These are phyloP conservation scores for Ophiothrix spiculata DNA, from an alignment of 35 echinoderm and acorn worm species.

Conservation along the genomic window DNA sequence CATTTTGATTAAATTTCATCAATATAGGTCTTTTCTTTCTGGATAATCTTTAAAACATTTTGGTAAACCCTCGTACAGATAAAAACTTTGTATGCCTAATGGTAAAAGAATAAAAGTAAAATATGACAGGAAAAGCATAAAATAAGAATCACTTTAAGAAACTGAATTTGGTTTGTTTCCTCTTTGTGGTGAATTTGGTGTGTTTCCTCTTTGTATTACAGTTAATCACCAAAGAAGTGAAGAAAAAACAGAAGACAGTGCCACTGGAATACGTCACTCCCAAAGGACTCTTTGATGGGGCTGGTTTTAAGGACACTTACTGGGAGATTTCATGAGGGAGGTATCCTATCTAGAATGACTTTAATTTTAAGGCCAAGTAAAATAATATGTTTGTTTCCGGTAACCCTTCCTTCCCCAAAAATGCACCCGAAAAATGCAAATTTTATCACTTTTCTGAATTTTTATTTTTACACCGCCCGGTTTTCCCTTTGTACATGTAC, in stretches of 20 bases:
- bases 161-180: background rate
- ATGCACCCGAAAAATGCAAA: too few species aligned
- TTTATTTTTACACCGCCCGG: too few species aligned
- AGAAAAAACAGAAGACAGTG: conserved; percentile 83
- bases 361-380: too few species aligned
- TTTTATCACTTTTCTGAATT: too few species aligned
- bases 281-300: conserved; percentile 68
- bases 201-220: conserved; percentile 15
- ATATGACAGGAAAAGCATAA: background rate
- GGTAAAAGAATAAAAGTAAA: background rate
- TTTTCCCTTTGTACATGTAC: too few species aligned
- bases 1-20: too few species aligned
- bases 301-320: conserved; percentile 34
- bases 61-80: background rate
- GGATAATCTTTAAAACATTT: too few species aligned
- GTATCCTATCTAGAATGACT: too few species aligned
- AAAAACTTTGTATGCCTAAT: background rate
- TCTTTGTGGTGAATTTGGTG: conserved; percentile 10
- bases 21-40: too few species aligned
- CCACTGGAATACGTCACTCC: conserved; percentile 76
- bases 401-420: too few species aligned
- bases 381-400: too few species aligned
- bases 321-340: background rate
- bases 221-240: conserved; percentile 69
- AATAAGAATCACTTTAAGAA: too few species aligned